These are phyloP conservation scores for Formica aserva DNA, from an alignment of 2,888 invertebrate species.

Conservation along the genomic window DNA sequence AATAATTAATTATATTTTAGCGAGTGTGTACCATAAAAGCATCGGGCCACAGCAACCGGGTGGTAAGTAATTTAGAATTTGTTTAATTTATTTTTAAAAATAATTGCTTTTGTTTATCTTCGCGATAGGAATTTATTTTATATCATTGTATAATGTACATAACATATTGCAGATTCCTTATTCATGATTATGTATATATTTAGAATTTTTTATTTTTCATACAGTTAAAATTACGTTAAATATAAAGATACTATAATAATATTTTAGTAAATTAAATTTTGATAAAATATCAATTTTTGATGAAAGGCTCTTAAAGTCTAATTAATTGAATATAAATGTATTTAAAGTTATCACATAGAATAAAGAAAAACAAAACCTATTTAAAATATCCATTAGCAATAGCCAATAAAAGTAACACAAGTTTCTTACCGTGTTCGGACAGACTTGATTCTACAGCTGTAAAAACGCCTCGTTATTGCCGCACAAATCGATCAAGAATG, in stretches of 20 bases:
- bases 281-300: neutral
- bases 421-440: conserved; percentile 51
- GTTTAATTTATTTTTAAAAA: neutral
- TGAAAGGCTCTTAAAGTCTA: conserved; percentile 48
- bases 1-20: neutral
- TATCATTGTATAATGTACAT: too few relatives aligned
- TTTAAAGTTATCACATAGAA: neutral
- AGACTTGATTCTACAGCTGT: conserved; percentile 44
- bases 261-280: neutral
- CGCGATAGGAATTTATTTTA: too few relatives aligned
- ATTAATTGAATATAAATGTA: conserved; percentile 41
- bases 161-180: too few relatives aligned
- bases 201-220: too few relatives aligned
- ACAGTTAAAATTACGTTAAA: neutral
- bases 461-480: conserved; percentile 69
- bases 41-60: neutral
- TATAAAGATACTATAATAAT: neutral
- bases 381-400: neutral
- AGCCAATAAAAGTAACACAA: conserved; percentile 40
- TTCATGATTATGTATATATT: too few relatives aligned
- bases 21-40: neutral
- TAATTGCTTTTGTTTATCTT: neutral
- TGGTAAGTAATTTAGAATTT: neutral
- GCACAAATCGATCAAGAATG: conserved; percentile 66
- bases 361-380: conserved; percentile 20